Evolutionary conservation across 2,113 vertebrate genomes (phyloP).

Genomic region (Odocoileus virginianus): DNA sequence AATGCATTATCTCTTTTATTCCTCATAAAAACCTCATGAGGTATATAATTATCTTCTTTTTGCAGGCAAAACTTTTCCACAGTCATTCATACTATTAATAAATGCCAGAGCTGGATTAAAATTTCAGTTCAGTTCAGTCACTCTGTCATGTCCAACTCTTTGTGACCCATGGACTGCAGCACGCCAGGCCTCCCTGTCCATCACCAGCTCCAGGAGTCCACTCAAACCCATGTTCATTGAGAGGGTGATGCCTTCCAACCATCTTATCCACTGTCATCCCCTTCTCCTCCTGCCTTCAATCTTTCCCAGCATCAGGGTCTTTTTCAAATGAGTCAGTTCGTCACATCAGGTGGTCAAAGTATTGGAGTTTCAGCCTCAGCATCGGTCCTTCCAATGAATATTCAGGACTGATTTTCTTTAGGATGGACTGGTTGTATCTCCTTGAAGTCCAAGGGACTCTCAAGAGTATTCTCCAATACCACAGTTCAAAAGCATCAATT

Average conservation of each 20-base stretch:
- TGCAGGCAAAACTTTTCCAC: conserved; percentile 24
- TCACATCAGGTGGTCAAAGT: not conserved
- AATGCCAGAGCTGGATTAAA: conserved; percentile 18
- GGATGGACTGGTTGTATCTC: fast-evolving
- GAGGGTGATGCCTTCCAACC: not conserved
- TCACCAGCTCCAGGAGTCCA: not conserved
- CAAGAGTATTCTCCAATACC: not conserved
- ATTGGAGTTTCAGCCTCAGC: not conserved
- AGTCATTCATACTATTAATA: conserved; percentile 25
- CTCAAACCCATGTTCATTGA: not conserved
- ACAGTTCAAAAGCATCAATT: not conserved
- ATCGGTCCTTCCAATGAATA: not conserved
- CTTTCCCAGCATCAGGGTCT: not conserved
- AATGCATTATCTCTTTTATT: conserved; percentile 15
- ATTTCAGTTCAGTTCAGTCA: not conserved
- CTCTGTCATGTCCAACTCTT: not conserved
- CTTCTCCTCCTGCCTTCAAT: not conserved
- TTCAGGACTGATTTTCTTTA: not conserved
- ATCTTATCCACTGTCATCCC: fast-evolving
- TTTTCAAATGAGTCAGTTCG: not conserved
- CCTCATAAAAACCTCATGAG: conserved; percentile 17
- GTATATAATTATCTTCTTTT: conserved; percentile 24
- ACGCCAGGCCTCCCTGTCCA: not conserved
- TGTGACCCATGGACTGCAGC: not conserved
- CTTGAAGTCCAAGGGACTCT: not conserved